Evolutionary conservation across 1,140 invertebrate genomes (phyloP), one percentile per base, ranked within the genome.

Genomic region (Magallana gigas): DNA sequence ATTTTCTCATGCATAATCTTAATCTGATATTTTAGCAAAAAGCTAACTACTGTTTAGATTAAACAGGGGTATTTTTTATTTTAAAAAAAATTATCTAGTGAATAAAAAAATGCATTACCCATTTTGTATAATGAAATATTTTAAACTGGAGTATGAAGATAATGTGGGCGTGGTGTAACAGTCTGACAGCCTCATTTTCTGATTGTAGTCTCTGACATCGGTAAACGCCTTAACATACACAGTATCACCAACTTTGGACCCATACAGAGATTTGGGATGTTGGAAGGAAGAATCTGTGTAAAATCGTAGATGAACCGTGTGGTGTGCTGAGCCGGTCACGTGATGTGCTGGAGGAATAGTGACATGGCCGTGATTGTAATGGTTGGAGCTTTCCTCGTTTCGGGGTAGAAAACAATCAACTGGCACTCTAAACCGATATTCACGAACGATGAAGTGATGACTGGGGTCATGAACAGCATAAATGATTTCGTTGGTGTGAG

Each of bases 101-200:
- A 48, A 48, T 0, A 5, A 48, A 48, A 48, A 48, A 48, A 2
- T 48, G 36, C 36, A 48, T 84, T 87, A 87, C 86, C 86, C 86
- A 23, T 88, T 23, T 82, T 58, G 58, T 9, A 88, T 81, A 9
- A 88, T 56, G 57, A 81, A 88, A 76, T 81, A 88, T 29, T 68
- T 80, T n/a, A 85, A 12, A 7, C 57, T 81, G 8, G 68, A 57
- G 18, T 60, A 76, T 18, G 11, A 1, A 36, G 68, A 82, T 4
- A 71, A 76, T 58, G 62, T 87, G 3, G 86, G 86, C 58, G 76
- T 88, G 1, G 87, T 88, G 23, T 59, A 88, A 64, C 87, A 88
- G 8, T 85, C 58, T 7, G 36, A 56, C n/a, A 88, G n/a, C 23
- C 84, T 81, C 87, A 88, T 88, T 64, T 88, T 88, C 9, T 85